A percentile compares a stretch with the other conserved stretches of the same genome.
These are phyloP conservation scores for Chrysochloris asiatica DNA, from an alignment of 2,113 vertebrate genomes.

Conservation along the genomic window DNA sequence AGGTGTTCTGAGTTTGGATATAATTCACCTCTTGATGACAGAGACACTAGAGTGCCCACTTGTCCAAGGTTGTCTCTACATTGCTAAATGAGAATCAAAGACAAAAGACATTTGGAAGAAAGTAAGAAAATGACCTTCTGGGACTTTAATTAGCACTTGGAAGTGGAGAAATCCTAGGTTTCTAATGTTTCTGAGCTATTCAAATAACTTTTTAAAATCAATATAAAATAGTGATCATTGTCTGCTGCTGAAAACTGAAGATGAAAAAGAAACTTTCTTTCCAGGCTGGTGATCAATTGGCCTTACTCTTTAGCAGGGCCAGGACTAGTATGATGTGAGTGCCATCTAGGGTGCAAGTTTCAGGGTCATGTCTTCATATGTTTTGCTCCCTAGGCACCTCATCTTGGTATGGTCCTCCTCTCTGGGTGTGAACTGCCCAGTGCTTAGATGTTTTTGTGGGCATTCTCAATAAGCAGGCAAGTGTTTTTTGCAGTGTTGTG, in stretches of 20 bases:
- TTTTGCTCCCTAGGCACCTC: not conserved
- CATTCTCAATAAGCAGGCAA: not conserved
- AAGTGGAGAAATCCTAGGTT: not conserved
- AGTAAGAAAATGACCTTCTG: not conserved
- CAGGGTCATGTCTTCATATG: not conserved
- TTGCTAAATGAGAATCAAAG: not conserved
- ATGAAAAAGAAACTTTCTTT: not conserved
- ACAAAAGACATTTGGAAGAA: not conserved
- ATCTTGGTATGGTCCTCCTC: not conserved
- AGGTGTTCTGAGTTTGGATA: not conserved
- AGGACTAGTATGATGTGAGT: fast-evolving
- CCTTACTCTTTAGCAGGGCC: not conserved
- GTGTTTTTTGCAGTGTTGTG: not conserved
- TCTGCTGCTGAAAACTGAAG: not conserved
- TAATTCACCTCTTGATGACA: not conserved
- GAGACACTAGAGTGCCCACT: not conserved
- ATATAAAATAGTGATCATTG: not conserved
- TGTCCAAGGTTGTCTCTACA: not conserved
- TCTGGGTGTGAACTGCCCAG: no score
- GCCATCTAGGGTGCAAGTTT: fast-evolving
- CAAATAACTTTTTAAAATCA: not conserved
- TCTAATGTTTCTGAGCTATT: not conserved
- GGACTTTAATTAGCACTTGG: not conserved
- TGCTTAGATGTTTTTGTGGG: not conserved
- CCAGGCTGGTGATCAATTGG: not conserved